Percentiles rank a stretch among this genome's conserved stretches.
These are phyloP conservation scores for Chondrosia reniformis DNA, from an alignment of 37 sponge, comb jelly and placozoan species.

Conservation along the genomic window DNA sequence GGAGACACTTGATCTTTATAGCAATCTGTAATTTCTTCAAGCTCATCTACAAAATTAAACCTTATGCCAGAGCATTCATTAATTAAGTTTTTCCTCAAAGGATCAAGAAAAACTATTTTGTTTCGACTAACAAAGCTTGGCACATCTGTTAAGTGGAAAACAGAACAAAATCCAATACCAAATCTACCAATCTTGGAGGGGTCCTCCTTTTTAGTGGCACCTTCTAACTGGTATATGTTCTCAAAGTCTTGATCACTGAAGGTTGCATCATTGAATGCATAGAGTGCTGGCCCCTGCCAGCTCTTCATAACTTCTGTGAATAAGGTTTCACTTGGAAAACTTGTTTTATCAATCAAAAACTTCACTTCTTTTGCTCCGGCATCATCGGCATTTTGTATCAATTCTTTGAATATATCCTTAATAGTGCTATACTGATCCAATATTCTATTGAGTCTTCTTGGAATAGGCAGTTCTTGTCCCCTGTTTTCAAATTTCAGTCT, in stretches of 20 bases:
- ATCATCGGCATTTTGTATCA: constrained; percentile 93
- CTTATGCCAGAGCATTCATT: constrained; percentile 55
- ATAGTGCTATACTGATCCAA: constrained; percentile 58
- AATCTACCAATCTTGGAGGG: constrained; percentile 76
- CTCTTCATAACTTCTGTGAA: constrained; percentile 42
- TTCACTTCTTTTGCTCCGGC: constrained; percentile 66
- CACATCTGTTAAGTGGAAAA: constrained; percentile 73
- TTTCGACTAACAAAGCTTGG: constrained; percentile 79
- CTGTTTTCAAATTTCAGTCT: constrained; percentile 27
- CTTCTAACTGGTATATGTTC: constrained; percentile 68
- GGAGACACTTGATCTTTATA: constrained; percentile 67
- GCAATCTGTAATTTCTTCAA: not conserved
- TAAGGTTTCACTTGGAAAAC: constrained; percentile 30
- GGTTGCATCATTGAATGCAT: constrained; percentile 61
- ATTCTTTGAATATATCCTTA: constrained; percentile 77
- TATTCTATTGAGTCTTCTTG: constrained; percentile 50
- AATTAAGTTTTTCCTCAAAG: constrained; percentile 59
- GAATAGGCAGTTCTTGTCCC: constrained; percentile 42
- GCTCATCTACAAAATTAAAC: constrained; percentile 27
- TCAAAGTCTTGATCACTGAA: constrained; percentile 74
- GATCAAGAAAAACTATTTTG: constrained; percentile 73
- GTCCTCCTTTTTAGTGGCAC: constrained; percentile 60
- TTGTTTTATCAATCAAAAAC: constrained; percentile 72
- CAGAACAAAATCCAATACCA: constrained; percentile 83
- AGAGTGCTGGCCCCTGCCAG: constrained; percentile 85